Percentiles rank a stretch among this genome's conserved stretches.
Conservation (phyloP, 2,797 vertebrate genomes). For the Sitta carolinensis region DNA sequence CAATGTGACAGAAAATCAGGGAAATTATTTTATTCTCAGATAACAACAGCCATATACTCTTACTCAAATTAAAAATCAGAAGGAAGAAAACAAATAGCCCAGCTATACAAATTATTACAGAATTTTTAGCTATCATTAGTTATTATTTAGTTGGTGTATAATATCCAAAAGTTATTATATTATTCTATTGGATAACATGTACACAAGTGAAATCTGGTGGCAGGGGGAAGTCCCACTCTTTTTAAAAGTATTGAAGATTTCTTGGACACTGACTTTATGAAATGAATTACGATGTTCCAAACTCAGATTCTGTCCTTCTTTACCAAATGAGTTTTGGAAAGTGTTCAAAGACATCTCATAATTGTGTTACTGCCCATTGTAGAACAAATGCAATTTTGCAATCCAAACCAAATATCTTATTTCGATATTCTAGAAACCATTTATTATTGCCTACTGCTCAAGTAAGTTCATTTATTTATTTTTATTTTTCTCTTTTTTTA, state of each 20-base stretch:
- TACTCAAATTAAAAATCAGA: not conserved
- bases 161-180: not conserved
- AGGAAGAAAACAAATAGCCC: not conserved
- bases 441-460: not conserved
- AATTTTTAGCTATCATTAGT: not conserved
- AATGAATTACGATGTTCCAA: not conserved
- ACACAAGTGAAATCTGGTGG: not conserved
- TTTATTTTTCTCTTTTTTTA: not conserved
- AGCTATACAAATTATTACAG: not conserved
- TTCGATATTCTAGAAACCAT: not conserved
- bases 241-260: not conserved
- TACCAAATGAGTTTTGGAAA: not conserved
- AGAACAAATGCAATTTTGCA: not conserved
- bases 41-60: not conserved
- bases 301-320: not conserved
- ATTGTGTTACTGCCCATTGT: not conserved
- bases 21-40: not conserved
- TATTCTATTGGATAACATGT: not conserved
- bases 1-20: not conserved
- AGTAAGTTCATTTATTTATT: not conserved
- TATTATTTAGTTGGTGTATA: not conserved
- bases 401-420: not conserved
- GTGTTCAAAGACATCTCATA: not conserved
- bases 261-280: not conserved
- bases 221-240: not conserved